These are phyloP conservation scores for Cecidostiba fungosa DNA, from an alignment of 2,888 invertebrate species.

Conservation along the genomic window DNA sequence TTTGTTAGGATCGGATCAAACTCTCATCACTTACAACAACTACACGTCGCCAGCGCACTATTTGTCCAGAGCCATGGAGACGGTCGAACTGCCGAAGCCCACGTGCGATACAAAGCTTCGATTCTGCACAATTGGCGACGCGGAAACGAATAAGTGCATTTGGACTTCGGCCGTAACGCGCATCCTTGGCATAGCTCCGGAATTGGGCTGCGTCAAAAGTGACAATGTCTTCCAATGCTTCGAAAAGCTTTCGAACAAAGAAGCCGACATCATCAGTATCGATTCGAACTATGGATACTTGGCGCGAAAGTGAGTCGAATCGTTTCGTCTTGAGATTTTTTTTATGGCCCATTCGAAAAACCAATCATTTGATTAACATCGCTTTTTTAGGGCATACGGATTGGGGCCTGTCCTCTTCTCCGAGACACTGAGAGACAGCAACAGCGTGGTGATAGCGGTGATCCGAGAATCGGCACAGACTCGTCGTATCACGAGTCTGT, in stretches of 20 bases:
- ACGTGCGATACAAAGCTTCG: conserved; percentile 76
- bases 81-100: conserved; percentile 60
- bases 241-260: conserved; percentile 80
- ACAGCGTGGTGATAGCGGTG: conserved; percentile 82
- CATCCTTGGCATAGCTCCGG: conserved; percentile 83
- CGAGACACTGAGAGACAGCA: conserved; percentile 82
- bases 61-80: conserved; percentile 62
- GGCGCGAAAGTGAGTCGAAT: conserved; percentile 83
- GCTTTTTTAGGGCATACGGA: conserved; percentile 81
- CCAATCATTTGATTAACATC: not conserved
- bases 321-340: not conserved
- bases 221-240: conserved; percentile 82
- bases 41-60: conserved; percentile 47
- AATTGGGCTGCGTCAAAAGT: conserved; percentile 81
- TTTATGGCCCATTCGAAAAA: no score
- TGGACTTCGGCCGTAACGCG: conserved; percentile 83
- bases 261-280: conserved; percentile 83
- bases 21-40: not conserved
- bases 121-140: conserved; percentile 84
- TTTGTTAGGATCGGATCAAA: not conserved
- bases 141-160: conserved; percentile 83
- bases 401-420: conserved; percentile 83
- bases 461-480: conserved; percentile 75
- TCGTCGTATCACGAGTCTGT: conserved; percentile 80
- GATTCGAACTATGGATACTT: conserved; percentile 85